A percentile compares a stretch with the other conserved stretches of the same genome.
These are phyloP conservation scores for Leiothrix lutea DNA, from an alignment of 2,113 vertebrate species.

Conservation along the genomic window DNA sequence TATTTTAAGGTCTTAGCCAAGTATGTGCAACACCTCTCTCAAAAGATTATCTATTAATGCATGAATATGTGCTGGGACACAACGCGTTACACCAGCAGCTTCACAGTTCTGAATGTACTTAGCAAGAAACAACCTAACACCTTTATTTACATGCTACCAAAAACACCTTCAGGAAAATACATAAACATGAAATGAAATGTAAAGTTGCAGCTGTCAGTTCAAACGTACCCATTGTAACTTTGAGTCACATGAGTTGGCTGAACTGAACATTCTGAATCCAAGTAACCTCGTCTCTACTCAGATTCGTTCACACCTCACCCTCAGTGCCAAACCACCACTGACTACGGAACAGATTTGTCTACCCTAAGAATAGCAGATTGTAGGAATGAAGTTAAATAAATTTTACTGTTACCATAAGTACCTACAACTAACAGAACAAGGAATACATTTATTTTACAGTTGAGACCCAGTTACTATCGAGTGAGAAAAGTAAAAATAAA, in stretches of 20 bases:
- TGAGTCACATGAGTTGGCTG: background rate
- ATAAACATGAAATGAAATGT: conserved; percentile 56
- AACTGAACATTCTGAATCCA: background rate
- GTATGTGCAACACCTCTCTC: background rate
- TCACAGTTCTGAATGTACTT: background rate
- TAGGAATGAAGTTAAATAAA: background rate
- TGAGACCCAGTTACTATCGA: background rate
- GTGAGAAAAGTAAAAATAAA: background rate
- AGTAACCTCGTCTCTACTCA: conserved; percentile 7
- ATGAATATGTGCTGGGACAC: background rate
- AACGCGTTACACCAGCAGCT: background rate
- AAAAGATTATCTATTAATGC: background rate
- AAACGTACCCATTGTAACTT: background rate
- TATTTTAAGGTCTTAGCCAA: background rate
- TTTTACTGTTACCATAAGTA: background rate
- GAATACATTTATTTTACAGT: background rate
- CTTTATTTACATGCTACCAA: conserved; percentile 49
- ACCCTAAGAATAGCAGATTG: background rate
- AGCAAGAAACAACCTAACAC: conserved; percentile 23
- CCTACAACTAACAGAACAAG: background rate
- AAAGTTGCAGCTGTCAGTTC: conserved; percentile 57
- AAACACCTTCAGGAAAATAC: conserved; percentile 57
- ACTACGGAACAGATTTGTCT: conserved; percentile 26
- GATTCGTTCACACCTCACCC: conserved; percentile 18
- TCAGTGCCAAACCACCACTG: background rate